These are phyloP conservation scores for Drosophila yakuba DNA, from an alignment of 1,140 invertebrate genomes.

Conservation along the genomic window DNA sequence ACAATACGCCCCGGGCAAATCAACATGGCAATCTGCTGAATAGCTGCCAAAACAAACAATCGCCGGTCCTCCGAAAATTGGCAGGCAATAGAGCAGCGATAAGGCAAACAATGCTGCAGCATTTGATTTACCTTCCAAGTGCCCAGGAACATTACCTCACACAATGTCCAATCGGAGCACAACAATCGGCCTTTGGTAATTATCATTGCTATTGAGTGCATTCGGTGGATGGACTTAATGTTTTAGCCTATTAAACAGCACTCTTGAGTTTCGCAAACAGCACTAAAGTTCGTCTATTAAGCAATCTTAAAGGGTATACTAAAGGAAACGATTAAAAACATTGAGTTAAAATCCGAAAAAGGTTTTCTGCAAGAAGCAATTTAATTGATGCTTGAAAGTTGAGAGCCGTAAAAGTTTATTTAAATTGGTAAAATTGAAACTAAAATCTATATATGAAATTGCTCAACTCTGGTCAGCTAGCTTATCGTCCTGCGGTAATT, in stretches of 20 bases:
- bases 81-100: constrained; percentile 43
- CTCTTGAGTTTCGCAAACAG: not conserved
- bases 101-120: constrained; percentile 20
- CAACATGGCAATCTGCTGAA: constrained; percentile 44
- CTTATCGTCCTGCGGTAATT: not conserved
- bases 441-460: not conserved
- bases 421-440: not conserved
- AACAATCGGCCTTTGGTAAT: constrained; percentile 20
- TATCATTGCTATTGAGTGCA: constrained; percentile 10
- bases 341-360: too few relatives aligned
- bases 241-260: not conserved
- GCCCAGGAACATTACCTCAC: not conserved
- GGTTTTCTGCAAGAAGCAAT: too few relatives aligned
- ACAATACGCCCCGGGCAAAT: constrained; percentile 40
- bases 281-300: not conserved
- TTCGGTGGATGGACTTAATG: not conserved
- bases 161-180: not conserved
- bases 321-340: too few relatives aligned
- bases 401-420: not conserved
- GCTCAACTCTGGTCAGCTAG: not conserved
- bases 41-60: constrained; percentile 38
- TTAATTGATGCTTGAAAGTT: too few relatives aligned
- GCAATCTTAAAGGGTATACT: too few relatives aligned
- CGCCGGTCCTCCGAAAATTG: constrained; percentile 37
- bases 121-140: constrained; percentile 22